phyloP scores from a whole-genome alignment of 2,113 vertebrate species.

The Cepphus grylle region DNA sequence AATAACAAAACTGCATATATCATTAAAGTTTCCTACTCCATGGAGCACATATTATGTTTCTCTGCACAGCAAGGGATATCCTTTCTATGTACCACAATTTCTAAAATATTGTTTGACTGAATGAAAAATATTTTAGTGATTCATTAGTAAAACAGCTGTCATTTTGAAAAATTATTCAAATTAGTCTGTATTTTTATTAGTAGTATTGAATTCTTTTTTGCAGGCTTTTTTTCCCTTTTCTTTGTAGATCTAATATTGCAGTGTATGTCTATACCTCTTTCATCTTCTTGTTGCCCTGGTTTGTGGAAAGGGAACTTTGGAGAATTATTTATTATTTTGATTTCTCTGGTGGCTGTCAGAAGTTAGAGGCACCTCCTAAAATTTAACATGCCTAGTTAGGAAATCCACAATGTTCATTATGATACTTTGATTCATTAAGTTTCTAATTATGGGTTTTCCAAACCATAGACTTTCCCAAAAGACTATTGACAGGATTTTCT shows the following conservation, averaged over 20 bases:
- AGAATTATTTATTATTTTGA: background rate
- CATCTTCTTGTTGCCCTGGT: background rate
- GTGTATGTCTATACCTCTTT: background rate
- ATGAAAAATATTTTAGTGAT: constrained; percentile 75
- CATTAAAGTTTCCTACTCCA: constrained; percentile 78
- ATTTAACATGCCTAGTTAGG: background rate
- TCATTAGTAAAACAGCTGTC: constrained; percentile 69
- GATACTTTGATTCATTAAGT: background rate
- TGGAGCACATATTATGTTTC: constrained; percentile 73
- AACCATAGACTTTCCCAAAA: background rate
- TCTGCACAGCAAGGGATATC: constrained; percentile 78
- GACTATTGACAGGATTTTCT: background rate
- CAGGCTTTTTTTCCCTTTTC: background rate
- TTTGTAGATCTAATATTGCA: background rate
- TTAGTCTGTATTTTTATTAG: constrained; percentile 56
- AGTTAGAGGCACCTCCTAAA: background rate
- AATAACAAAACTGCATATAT: constrained; percentile 82
- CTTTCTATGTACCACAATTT: constrained; percentile 75
- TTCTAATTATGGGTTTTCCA: background rate
- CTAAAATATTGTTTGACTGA: constrained; percentile 77
- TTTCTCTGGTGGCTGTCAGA: background rate
- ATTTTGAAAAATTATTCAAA: constrained; percentile 72
- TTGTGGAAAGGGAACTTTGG: background rate
- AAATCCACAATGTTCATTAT: background rate
- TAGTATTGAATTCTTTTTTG: constrained; percentile 28